Evolutionary conservation across 2,888 invertebrate genomes (phyloP).

Genomic region (Eristalis pertinax): DNA sequence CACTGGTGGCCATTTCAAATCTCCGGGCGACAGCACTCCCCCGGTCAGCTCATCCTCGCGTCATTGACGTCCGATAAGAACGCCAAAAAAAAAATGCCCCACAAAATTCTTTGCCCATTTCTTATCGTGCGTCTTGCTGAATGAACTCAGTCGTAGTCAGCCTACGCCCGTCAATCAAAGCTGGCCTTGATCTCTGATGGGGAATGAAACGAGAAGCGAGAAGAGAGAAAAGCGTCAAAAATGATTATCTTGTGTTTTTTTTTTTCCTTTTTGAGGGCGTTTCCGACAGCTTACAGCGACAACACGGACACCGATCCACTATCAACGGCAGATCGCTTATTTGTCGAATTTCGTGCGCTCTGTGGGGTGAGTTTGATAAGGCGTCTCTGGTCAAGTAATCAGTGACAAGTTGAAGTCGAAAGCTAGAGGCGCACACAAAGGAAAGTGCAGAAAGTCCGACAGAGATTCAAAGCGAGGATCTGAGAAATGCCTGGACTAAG

Average conservation of each 20-base stretch:
- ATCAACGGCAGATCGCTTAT: not conserved
- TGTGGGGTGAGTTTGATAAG: conserved; percentile 15
- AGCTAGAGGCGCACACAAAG: not conserved
- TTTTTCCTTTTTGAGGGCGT: not conserved
- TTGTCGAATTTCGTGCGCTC: not conserved
- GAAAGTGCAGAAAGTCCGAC: not conserved
- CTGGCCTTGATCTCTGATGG: conserved; percentile 15
- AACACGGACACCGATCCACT: not conserved
- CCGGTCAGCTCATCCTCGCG: not conserved
- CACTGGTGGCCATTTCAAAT: not conserved
- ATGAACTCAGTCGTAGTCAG: not conserved
- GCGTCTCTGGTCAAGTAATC: not conserved
- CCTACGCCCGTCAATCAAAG: not conserved
- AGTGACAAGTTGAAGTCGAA: not conserved
- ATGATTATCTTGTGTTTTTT: not conserved
- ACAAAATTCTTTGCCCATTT: not conserved
- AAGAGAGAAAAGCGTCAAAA: not conserved
- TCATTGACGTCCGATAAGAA: not conserved
- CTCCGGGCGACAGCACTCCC: not conserved
- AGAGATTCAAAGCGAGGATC: not conserved
- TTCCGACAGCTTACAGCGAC: not conserved
- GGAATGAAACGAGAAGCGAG: not conserved
- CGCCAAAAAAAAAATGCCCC: not conserved
- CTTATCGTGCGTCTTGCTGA: not conserved
- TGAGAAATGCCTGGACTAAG: conserved; percentile 24